phyloP scores from a whole-genome alignment of 2,113 vertebrate genomes.

The Meleagris gallopavo region DNA sequence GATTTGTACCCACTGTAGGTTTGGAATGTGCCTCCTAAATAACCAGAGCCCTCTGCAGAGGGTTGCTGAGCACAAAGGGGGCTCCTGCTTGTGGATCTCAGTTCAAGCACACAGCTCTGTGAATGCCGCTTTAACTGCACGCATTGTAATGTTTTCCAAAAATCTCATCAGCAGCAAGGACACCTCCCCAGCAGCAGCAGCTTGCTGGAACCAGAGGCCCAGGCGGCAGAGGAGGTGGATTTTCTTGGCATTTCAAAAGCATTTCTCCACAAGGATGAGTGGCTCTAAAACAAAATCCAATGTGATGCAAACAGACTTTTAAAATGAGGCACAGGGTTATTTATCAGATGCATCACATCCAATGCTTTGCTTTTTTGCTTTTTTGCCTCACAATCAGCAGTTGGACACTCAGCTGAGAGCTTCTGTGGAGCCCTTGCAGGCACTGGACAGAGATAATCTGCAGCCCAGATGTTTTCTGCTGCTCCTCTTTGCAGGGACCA shows the following conservation, averaged over 20 bases:
- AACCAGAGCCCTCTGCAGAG: background rate
- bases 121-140: too few species aligned
- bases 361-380: background rate
- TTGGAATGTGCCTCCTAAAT: background rate
- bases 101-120: background rate
- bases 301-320: background rate
- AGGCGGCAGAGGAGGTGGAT: background rate
- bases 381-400: background rate
- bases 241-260: background rate
- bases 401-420: background rate
- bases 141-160: too few species aligned
- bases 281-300: background rate
- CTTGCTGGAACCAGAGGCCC: background rate
- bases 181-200: background rate
- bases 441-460: rapidly evolving
- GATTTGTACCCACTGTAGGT: background rate
- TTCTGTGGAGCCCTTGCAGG: background rate
- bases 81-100: background rate
- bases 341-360: background rate
- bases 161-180: background rate
- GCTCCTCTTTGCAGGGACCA: background rate
- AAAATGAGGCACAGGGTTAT: background rate
- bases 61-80: too few species aligned
- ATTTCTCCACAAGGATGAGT: background rate
- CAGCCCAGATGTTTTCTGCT: background rate